Percentiles rank a stretch among this genome's conserved stretches.
These are phyloP conservation scores for Copidosoma floridanum DNA, from an alignment of 1,140 invertebrate species.

Conservation along the genomic window DNA sequence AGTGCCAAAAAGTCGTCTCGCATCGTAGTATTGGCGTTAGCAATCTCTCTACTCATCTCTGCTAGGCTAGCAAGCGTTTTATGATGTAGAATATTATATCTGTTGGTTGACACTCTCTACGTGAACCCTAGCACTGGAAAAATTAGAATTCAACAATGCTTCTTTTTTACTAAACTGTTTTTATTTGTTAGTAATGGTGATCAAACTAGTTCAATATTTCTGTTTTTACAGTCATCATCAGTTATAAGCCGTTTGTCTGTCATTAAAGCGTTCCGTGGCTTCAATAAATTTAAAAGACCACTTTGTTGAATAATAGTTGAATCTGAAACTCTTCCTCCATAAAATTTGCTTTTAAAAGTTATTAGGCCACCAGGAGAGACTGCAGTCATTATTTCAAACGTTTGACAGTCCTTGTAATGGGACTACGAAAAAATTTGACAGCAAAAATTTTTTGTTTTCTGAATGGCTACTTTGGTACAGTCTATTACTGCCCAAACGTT, in stretches of 20 bases:
- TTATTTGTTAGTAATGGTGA: background rate
- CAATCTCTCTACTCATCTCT: too few relatives aligned
- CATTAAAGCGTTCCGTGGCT: background rate
- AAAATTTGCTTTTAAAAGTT: constrained; percentile 36
- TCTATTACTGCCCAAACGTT: constrained; percentile 30
- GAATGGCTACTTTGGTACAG: constrained; percentile 31
- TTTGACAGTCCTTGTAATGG: constrained; percentile 38
- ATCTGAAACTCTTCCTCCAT: constrained; percentile 36
- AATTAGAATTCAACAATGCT: constrained; percentile 33
- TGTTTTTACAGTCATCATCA: background rate
- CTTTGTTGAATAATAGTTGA: constrained; percentile 32
- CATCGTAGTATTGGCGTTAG: too few relatives aligned
- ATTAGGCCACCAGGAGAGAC: constrained; percentile 33
- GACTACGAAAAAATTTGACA: constrained; percentile 33
- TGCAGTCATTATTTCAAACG: constrained; percentile 41
- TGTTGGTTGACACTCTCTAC: constrained; percentile 34
- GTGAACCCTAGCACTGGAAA: constrained; percentile 31
- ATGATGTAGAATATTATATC: constrained; percentile 34
- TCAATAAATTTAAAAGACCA: background rate
- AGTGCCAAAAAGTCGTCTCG: too few relatives aligned
- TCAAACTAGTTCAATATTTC: background rate
- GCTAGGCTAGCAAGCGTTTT: constrained; percentile 24
- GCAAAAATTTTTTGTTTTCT: constrained; percentile 24
- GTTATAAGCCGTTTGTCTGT: background rate
- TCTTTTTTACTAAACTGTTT: constrained; percentile 20